Percentiles rank a stretch among this genome's conserved stretches.
These are phyloP conservation scores for Anabas testudineus DNA, from an alignment of 2,797 vertebrate genomes.

Conservation along the genomic window DNA sequence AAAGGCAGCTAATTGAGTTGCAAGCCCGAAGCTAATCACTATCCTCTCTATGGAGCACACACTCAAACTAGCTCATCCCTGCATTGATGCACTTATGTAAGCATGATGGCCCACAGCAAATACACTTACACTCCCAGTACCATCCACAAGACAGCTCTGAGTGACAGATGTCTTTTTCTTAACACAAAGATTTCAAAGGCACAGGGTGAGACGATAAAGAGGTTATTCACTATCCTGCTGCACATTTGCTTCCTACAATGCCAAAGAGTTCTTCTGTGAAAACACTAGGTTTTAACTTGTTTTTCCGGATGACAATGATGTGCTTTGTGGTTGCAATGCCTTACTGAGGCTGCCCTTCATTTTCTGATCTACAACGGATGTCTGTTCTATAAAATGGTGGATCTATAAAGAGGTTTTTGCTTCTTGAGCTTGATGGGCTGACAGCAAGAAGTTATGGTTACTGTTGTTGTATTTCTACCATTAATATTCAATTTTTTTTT, in stretches of 20 bases:
- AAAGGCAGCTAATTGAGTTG: conserved; percentile 66
- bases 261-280: neutral
- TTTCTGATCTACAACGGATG: too few species aligned
- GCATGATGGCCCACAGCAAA: conserved; percentile 20
- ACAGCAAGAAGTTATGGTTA: neutral
- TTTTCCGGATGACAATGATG: neutral
- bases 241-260: neutral
- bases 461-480: neutral
- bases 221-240: neutral
- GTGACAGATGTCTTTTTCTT: conserved; percentile 5
- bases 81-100: conserved; percentile 47
- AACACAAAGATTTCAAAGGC: neutral
- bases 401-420: neutral
- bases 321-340: too few species aligned
- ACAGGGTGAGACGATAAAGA: neutral
- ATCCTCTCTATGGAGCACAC: conserved; percentile 34
- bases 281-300: neutral
- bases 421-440: neutral
- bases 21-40: conserved; percentile 63
- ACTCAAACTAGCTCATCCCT: conserved; percentile 36
- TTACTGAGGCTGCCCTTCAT: too few species aligned
- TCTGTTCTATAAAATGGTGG: too few species aligned
- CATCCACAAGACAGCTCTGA: neutral
- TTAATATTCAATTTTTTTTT: neutral
- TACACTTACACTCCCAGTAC: conserved; percentile 18